These are phyloP conservation scores for Athalia cordata DNA, from an alignment of 2,888 invertebrate genomes.

Conservation along the genomic window DNA sequence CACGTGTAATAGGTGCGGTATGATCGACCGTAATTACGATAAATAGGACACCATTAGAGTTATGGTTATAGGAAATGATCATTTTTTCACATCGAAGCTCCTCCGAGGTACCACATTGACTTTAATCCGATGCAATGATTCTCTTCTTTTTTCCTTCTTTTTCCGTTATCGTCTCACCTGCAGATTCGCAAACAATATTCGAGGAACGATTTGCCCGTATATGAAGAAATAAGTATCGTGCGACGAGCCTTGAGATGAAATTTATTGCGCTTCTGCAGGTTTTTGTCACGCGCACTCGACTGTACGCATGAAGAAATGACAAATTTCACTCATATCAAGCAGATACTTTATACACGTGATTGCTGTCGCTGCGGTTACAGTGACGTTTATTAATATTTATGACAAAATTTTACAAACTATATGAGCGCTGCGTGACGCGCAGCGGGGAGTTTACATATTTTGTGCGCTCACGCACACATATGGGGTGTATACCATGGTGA, in stretches of 20 bases:
- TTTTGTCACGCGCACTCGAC: too few relatives aligned
- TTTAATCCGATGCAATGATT: neutral
- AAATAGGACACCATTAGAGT: neutral
- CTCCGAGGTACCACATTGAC: neutral
- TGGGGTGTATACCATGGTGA: neutral
- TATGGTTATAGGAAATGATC: conserved; percentile 7
- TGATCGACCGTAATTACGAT: conserved; percentile 6
- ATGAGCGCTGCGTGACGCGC: neutral
- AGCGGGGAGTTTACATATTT: neutral
- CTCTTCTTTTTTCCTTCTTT: too few relatives aligned
- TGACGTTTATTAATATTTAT: too few relatives aligned
- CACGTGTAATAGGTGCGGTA: neutral
- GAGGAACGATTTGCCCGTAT: too few relatives aligned
- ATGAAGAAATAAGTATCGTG: too few relatives aligned
- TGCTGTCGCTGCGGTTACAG: too few relatives aligned
- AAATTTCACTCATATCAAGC: neutral
- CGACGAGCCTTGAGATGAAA: too few relatives aligned
- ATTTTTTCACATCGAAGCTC: neutral
- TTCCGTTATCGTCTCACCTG: too few relatives aligned
- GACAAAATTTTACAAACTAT: neutral
- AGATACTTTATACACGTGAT: too few relatives aligned
- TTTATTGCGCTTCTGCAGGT: too few relatives aligned
- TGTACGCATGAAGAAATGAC: neutral
- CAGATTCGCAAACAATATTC: too few relatives aligned
- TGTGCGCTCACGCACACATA: neutral